These are phyloP conservation scores for Otis tarda DNA, from an alignment of 2,113 vertebrate genomes.

Conservation along the genomic window DNA sequence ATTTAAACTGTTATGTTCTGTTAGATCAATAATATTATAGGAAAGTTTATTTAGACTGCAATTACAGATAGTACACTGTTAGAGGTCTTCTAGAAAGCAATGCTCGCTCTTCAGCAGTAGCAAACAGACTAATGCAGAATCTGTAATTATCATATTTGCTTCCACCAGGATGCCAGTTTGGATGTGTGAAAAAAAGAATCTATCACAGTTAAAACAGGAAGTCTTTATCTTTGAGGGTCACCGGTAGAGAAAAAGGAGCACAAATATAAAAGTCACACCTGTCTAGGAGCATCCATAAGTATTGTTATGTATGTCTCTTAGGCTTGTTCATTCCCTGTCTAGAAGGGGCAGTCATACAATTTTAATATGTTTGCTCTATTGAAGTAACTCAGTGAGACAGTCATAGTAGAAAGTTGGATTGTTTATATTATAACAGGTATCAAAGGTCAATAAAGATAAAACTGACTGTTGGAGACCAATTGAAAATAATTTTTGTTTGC, in stretches of 20 bases:
- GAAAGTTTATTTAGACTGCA: neutral
- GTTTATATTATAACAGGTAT: neutral
- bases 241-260: neutral
- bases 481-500: neutral
- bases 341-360: slow-evolving; percentile 25
- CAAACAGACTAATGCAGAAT: neutral
- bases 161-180: neutral
- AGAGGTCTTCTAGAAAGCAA: neutral
- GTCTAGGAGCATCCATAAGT: neutral
- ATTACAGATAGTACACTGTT: neutral
- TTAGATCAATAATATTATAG: slow-evolving; percentile 17
- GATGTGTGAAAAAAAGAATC: neutral
- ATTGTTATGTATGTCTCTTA: neutral
- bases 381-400: slow-evolving; percentile 12
- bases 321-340: neutral
- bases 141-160: neutral
- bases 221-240: slow-evolving; percentile 38
- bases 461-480: neutral
- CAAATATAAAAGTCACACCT: neutral
- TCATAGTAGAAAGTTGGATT: neutral
- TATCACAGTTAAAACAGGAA: neutral
- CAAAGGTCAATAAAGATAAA: neutral
- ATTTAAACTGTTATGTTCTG: neutral
- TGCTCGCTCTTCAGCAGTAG: neutral
- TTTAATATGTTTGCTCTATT: slow-evolving; percentile 2